Conservation (phyloP, 2,888 invertebrate species). For the Tetranychus piercei region DNA sequence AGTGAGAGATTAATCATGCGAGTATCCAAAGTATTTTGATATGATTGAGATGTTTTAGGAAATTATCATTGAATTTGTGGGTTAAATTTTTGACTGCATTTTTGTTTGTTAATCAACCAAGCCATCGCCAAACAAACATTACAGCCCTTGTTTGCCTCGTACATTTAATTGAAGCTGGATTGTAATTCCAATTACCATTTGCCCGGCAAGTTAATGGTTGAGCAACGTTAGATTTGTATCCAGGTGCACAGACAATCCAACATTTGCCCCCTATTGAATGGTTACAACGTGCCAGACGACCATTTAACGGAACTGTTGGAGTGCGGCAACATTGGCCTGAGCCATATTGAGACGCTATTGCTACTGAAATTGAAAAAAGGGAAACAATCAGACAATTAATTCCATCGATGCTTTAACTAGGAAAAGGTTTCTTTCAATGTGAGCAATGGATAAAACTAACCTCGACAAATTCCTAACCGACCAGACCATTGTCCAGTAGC, state of each 20-base stretch:
- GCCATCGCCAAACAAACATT: background rate
- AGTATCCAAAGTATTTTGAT: no score
- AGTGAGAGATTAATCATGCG: no score
- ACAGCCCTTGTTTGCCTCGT: background rate
- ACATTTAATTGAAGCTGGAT: background rate
- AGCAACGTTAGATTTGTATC: background rate
- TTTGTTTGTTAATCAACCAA: background rate
- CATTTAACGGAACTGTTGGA: background rate
- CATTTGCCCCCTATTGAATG: background rate
- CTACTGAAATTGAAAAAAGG: background rate
- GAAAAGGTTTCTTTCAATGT: background rate
- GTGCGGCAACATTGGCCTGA: background rate
- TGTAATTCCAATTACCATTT: conserved; percentile 8
- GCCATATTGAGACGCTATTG: background rate
- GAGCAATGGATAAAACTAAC: background rate
- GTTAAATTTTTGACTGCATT: no score
- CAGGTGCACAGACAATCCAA: background rate
- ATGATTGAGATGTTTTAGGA: no score
- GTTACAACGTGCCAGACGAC: background rate
- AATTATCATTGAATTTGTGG: no score
- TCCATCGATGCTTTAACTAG: background rate
- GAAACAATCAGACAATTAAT: background rate
- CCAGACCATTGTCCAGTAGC: conserved; percentile 1
- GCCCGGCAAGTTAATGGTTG: background rate
- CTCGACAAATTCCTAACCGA: background rate